Conservation (phyloP, 1,140 invertebrate species). For the Ericerus pela region DNA sequence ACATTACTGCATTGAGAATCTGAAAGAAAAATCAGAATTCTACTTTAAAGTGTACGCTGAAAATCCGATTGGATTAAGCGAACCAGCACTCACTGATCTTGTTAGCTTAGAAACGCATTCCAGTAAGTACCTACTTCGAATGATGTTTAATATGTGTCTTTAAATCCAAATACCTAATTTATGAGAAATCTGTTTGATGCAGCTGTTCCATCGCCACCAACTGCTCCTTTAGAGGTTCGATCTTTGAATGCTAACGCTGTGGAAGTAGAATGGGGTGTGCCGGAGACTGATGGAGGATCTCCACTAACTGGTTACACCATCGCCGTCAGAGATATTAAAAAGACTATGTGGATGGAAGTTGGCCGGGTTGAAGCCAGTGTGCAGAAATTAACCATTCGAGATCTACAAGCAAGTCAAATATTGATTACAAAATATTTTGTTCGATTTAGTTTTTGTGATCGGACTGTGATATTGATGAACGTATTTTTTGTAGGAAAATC, state of each 20-base stretch:
- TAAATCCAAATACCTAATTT: neutral
- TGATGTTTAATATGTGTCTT: neutral
- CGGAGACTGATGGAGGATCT: conserved; percentile 83
- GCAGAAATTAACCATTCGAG: conserved; percentile 68
- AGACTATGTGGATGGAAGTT: conserved; percentile 94
- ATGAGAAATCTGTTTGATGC: neutral
- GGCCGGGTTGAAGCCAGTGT: conserved; percentile 65
- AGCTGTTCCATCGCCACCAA: conserved; percentile 79
- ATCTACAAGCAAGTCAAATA: conserved; percentile 45
- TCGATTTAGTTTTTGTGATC: neutral
- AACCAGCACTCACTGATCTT: conserved; percentile 58
- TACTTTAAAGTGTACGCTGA: conserved; percentile 83
- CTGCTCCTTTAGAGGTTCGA: conserved; percentile 70
- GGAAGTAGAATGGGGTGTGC: conserved; percentile 82
- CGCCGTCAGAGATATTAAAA: conserved; percentile 75
- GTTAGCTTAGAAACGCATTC: conserved; percentile 84
- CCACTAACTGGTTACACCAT: conserved; percentile 82
- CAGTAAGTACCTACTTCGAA: conserved; percentile 49
- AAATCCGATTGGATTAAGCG: conserved; percentile 71
- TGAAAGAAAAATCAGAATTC: conserved; percentile 78
- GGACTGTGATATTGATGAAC: neutral
- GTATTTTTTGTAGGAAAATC: conserved; percentile 44
- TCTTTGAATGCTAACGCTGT: conserved; percentile 65
- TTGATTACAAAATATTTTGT: neutral
- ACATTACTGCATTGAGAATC: conserved; percentile 65